Conservation (phyloP, 2,113 vertebrate genomes). For the Anseranas semipalmata region DNA sequence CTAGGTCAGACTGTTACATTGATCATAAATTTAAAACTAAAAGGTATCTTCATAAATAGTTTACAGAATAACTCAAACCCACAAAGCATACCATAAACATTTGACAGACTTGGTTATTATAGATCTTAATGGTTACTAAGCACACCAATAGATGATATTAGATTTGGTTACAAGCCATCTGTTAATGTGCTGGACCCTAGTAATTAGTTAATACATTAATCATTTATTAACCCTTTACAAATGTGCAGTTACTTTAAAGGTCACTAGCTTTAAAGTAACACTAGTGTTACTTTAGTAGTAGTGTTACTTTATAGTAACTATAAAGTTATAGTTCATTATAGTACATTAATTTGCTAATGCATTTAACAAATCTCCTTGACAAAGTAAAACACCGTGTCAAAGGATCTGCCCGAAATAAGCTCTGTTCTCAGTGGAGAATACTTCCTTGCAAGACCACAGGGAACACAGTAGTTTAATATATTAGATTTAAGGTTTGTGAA, state of each 20-base stretch:
- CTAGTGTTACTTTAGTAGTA: no score
- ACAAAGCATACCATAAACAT: background rate
- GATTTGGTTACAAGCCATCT: background rate
- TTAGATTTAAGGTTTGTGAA: background rate
- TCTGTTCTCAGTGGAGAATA: background rate
- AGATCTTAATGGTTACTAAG: background rate
- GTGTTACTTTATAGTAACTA: no score
- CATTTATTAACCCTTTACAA: background rate
- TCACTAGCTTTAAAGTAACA: no score
- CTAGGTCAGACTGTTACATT: background rate
- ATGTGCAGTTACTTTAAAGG: background rate
- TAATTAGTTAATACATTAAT: background rate
- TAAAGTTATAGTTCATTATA: no score
- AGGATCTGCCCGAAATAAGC: background rate
- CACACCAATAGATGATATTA: background rate
- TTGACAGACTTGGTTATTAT: background rate
- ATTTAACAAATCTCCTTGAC: background rate
- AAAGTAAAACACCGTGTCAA: background rate
- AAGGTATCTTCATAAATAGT: background rate
- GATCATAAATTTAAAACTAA: background rate
- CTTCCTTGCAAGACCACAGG: background rate
- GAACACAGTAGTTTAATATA: background rate
- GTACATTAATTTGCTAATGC: background rate
- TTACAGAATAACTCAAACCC: background rate
- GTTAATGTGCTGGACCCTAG: background rate